Evolutionary conservation across 2,888 invertebrate genomes (phyloP).

Genomic region (Dryobota labecula): DNA sequence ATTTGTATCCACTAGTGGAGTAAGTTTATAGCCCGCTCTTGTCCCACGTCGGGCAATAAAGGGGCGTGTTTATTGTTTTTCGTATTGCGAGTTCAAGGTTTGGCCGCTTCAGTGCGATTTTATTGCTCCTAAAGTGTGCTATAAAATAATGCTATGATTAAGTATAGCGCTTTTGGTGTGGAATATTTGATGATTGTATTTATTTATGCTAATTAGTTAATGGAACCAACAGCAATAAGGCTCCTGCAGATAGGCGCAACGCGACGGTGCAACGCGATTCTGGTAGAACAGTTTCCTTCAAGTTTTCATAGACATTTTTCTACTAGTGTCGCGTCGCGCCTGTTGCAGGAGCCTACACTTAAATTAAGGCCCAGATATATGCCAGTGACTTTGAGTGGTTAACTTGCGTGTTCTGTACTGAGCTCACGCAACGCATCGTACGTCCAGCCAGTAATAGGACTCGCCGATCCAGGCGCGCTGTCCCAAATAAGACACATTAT

Average conservation of each 20-base stretch:
- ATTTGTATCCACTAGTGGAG: slow-evolving; percentile 85
- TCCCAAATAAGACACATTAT: too few relatives aligned
- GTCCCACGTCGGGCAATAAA: slow-evolving; percentile 79
- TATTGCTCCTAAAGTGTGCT: slow-evolving; percentile 55
- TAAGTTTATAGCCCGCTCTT: slow-evolving; percentile 77
- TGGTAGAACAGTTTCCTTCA: too few relatives aligned
- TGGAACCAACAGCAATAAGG: neutral
- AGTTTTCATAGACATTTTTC: too few relatives aligned
- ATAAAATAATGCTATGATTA: slow-evolving; percentile 59
- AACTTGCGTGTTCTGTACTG: too few relatives aligned
- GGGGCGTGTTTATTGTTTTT: slow-evolving; percentile 82
- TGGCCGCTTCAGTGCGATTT: slow-evolving; percentile 66
- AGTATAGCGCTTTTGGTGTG: slow-evolving; percentile 33
- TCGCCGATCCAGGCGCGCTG: too few relatives aligned
- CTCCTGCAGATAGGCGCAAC: too few relatives aligned
- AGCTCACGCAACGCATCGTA: too few relatives aligned
- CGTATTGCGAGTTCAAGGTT: slow-evolving; percentile 75
- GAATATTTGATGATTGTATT: slow-evolving; percentile 34
- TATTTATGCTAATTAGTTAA: slow-evolving; percentile 11
- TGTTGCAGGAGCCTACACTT: too few relatives aligned
- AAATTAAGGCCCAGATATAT: too few relatives aligned
- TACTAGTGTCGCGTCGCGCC: too few relatives aligned
- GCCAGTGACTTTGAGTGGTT: too few relatives aligned
- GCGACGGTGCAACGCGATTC: neutral
- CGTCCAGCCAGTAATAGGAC: too few relatives aligned